These are phyloP conservation scores for Hydractinia echinata DNA, from an alignment of 30 jellyfish, hydroid and myxozoan species.

Conservation along the genomic window DNA sequence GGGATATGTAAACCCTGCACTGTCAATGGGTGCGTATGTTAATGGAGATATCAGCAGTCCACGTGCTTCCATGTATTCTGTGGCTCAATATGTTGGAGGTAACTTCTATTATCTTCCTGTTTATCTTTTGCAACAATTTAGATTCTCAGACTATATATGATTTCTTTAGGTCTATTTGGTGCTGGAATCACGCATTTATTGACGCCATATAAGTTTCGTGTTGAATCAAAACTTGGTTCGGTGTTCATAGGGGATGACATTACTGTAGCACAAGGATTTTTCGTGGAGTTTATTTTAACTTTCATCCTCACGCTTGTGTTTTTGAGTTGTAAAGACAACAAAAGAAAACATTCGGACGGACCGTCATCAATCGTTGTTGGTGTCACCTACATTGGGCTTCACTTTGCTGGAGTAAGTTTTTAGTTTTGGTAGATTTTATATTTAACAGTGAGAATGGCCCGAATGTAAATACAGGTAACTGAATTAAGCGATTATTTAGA, in stretches of 20 bases:
- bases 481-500: too few relatives aligned
- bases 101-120: neutral
- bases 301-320: neutral
- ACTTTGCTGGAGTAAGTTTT: constrained; percentile 12
- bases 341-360: neutral
- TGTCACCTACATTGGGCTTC: neutral
- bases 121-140: neutral
- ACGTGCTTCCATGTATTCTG: neutral
- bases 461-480: too few relatives aligned
- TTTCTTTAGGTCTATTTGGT: neutral
- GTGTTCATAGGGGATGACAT: neutral
- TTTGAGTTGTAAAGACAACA: constrained; percentile 2
- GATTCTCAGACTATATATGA: neutral
- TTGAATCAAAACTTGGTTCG: neutral
- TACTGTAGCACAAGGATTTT: constrained; percentile 12
- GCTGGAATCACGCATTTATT: neutral
- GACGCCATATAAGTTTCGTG: neutral
- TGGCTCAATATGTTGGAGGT: constrained; percentile 14
- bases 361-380: constrained; percentile 3
- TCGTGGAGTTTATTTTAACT: neutral
- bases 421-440: neutral
- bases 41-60: constrained; percentile 9
- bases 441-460: too few relatives aligned
- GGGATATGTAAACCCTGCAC: constrained; percentile 6
- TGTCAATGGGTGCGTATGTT: neutral